Base-by-base conservation (phyloP, 1,140 invertebrate genomes). In the Vanessa atalanta region DNA sequence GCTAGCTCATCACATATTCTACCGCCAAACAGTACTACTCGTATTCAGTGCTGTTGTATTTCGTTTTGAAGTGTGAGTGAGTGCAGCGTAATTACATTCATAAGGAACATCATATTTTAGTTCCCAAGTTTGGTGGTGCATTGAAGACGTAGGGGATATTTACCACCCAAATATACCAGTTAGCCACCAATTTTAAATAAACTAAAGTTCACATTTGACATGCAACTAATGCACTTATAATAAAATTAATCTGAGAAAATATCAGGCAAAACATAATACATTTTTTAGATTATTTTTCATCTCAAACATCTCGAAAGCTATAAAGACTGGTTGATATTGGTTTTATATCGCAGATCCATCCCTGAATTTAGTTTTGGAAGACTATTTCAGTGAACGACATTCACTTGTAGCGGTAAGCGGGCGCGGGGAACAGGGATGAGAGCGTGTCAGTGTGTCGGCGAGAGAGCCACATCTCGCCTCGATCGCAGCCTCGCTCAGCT, bases 381-480 rank as follows among this genome's bases (percentile, higher is more conserved):
- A 53, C 50, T n/a, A n/a, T 53, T 53, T 16, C 50, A 53, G 50
- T 15, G 50, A 9, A n/a, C n/a, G 50, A n/a, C 50, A 53, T 57
- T 57, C 53, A 57, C 20, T 57, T 57, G 53, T 57, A 57, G 20
- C 53, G 50, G 50, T n/a, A 8, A 53, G 50, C 37, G 50, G 50
- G 50, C 3, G 50, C 14, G 50, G 50, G 13, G 50, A 14, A 15
- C 14, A 43, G 15, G 48, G 11, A 50, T 14, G 13, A n/a, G 13
- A 50, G 11, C 13, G 12, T 50, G 15, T 15, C 48, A n/a, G 48
- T 5, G 6, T 50, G 48, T 50, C 48, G 48, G 48, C 37, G 37
- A 43, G 37, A 37, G 47, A 50, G 48, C 48, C 48, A 12, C 48
- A 50, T 50, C 15, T 50, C 48, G 13, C 13, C 13, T 15, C 13